Percentiles rank a stretch among this genome's conserved stretches.
phyloP scores from a whole-genome alignment of 2,113 vertebrate genomes.

The Pelecanoides urinatrix region DNA sequence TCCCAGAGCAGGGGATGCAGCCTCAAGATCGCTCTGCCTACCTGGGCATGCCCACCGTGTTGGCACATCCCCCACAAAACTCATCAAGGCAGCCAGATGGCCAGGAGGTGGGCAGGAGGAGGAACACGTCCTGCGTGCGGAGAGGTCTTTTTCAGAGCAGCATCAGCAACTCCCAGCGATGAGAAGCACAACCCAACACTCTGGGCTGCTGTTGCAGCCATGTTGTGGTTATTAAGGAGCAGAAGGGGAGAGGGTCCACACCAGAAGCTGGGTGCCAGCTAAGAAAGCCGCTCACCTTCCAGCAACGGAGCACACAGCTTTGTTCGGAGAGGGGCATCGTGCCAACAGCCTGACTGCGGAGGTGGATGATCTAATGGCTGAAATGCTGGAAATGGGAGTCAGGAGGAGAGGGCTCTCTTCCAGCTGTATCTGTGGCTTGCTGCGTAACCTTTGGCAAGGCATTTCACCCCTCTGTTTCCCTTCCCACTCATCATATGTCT shows the following conservation, averaged over 20 bases:
- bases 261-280: neutral
- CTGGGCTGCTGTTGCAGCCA: neutral
- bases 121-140: rapidly evolving
- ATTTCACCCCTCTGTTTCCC: neutral
- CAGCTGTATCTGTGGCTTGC: constrained; percentile 10
- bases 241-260: neutral
- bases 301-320: neutral
- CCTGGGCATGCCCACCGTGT: neutral
- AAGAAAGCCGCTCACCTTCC: neutral
- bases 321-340: rapidly evolving
- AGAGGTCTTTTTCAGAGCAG: neutral
- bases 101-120: neutral
- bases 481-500: constrained; percentile 40
- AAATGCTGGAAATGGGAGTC: neutral
- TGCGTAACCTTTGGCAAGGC: constrained; percentile 4
- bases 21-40: neutral
- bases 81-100: neutral
- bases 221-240: neutral
- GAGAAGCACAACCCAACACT: neutral
- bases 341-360: neutral
- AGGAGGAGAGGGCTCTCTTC: constrained; percentile 24
- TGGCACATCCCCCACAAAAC: neutral
- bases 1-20: neutral
- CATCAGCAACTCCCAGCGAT: rapidly evolving
- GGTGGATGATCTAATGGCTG: neutral